These are phyloP conservation scores for Muscina levida DNA, from an alignment of 2,888 invertebrate species.

Conservation along the genomic window DNA sequence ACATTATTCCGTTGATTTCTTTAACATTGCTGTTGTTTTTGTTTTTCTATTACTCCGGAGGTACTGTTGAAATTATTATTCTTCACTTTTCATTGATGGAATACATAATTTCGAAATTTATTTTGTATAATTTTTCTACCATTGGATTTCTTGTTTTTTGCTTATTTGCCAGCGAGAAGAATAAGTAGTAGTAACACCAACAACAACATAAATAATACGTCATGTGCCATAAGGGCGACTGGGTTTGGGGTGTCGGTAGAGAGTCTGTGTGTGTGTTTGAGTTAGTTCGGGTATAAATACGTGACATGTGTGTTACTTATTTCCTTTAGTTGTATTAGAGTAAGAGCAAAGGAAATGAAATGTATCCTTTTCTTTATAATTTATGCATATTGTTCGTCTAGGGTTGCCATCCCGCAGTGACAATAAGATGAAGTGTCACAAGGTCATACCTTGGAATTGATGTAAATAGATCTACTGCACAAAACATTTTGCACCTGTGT, in stretches of 20 bases:
- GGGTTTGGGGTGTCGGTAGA: no score
- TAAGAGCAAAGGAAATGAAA: conserved; percentile 27
- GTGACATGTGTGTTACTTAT: neutral
- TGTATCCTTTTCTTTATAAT: conserved; percentile 41
- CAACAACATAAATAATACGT: neutral
- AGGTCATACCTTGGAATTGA: conserved; percentile 15
- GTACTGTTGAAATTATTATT: conserved; percentile 8
- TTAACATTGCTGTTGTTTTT: neutral
- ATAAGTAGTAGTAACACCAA: conserved; percentile 1
- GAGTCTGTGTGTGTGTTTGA: neutral
- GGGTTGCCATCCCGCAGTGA: conserved; percentile 12
- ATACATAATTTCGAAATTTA: conserved; percentile 43
- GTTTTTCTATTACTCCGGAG: neutral
- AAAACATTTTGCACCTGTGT: no score
- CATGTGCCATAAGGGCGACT: no score
- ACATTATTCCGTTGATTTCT: conserved; percentile 27
- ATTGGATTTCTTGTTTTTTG: neutral
- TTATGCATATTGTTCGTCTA: conserved; percentile 35
- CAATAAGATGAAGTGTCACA: conserved; percentile 18
- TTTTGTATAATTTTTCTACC: conserved; percentile 9
- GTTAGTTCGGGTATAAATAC: neutral
- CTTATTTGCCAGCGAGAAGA: conserved; percentile 20
- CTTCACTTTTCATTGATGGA: conserved; percentile 40
- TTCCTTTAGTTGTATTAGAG: neutral
- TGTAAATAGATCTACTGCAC: no score